A percentile compares a stretch with the other conserved stretches of the same genome.
Conservation (phyloP, 2,888 invertebrate genomes). For the Drosophila rubida region DNA sequence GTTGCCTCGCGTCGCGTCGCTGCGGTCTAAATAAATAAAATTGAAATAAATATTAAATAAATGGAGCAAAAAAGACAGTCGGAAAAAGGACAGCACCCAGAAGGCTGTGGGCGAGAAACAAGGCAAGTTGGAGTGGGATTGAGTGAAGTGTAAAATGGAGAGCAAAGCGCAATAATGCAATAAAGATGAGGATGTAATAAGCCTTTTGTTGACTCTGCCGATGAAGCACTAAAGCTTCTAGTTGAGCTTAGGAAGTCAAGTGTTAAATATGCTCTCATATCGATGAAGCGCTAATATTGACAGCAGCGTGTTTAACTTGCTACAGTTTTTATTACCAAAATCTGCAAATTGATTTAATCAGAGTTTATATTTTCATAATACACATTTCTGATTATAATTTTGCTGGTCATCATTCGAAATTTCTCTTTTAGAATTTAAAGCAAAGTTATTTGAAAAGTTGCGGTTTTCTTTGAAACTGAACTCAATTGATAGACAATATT, state of each 20-base stretch:
- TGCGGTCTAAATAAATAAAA: conserved; percentile 67
- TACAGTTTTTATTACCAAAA: too few species aligned
- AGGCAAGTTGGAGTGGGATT: neutral
- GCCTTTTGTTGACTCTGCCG: conserved; percentile 19
- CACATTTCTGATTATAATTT: too few species aligned
- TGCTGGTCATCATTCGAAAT: too few species aligned
- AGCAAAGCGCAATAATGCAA: conserved; percentile 1
- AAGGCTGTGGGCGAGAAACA: neutral
- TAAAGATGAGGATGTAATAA: conserved; percentile 14
- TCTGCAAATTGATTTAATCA: too few species aligned
- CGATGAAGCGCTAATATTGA: neutral
- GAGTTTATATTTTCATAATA: too few species aligned
- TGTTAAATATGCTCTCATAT: neutral
- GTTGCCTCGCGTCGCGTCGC: conserved; percentile 4
- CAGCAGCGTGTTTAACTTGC: neutral
- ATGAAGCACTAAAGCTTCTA: neutral
- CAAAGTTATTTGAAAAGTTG: neutral
- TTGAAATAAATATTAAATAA: conserved; percentile 73
- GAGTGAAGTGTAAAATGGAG: conserved; percentile 4
- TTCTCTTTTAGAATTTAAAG: too few species aligned
- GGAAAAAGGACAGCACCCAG: neutral
- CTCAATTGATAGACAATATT: too few species aligned
- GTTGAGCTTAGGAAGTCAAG: neutral
- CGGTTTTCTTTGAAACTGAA: neutral
- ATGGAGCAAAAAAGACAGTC: conserved; percentile 48